These are phyloP conservation scores for Rhopalosiphum padi DNA, from an alignment of 1,140 invertebrate genomes.

Conservation along the genomic window DNA sequence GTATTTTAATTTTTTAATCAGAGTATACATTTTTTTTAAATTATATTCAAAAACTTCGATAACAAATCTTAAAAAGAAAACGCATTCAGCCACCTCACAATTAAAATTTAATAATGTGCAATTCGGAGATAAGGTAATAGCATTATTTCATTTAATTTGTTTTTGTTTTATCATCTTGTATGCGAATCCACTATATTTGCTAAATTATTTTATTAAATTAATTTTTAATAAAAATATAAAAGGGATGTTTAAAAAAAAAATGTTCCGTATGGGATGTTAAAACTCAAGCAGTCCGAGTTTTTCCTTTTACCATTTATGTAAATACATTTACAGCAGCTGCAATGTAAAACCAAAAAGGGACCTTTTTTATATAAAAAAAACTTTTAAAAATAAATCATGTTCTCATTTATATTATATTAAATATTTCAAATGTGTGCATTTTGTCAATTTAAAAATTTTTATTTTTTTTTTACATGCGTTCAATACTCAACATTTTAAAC, in stretches of 20 bases:
- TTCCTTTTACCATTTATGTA: constrained; percentile 24
- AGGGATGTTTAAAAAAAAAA: neutral
- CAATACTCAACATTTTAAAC: neutral
- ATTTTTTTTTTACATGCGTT: neutral
- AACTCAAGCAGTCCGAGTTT: neutral
- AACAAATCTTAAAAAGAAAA: neutral
- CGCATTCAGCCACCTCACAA: neutral
- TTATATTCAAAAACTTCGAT: neutral
- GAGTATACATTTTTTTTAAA: neutral
- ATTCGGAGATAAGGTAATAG: neutral
- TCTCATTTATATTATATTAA: constrained; percentile 1
- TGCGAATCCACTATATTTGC: neutral
- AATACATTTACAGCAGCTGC: constrained; percentile 34
- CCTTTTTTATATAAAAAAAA: neutral
- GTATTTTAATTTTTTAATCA: neutral
- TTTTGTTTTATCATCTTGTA: neutral
- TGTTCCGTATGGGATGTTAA: neutral
- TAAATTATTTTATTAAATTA: constrained; percentile 25
- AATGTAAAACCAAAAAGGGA: neutral
- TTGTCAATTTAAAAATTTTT: neutral
- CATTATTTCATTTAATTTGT: neutral
- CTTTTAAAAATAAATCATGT: constrained; percentile 9
- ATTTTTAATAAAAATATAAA: constrained; percentile 15
- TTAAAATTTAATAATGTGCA: neutral
- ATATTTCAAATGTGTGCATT: neutral